Conservation (phyloP, 2,797 vertebrate species). For the Podargus strigoides region DNA sequence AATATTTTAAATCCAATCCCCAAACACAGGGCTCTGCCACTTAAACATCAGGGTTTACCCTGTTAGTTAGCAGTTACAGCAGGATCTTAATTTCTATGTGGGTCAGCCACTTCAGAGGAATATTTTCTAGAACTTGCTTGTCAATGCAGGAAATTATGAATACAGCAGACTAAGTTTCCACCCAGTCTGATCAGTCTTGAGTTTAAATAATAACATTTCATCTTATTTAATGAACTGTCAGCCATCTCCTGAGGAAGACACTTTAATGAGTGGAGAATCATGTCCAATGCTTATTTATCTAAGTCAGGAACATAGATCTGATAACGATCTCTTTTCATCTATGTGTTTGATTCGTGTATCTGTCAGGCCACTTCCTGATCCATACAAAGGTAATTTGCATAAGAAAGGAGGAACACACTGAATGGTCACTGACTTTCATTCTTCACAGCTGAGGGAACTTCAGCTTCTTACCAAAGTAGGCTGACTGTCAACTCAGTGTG, state of each 20-base stretch:
- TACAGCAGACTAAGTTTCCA: constrained; percentile 31
- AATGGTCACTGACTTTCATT: constrained; percentile 14
- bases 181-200: constrained; percentile 19
- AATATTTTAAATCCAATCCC: background rate
- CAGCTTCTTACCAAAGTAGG: background rate
- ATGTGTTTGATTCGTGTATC: background rate
- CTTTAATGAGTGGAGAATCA: constrained; percentile 56
- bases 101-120: background rate
- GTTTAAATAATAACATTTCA: constrained; percentile 63
- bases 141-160: constrained; percentile 13
- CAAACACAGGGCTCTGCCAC: background rate
- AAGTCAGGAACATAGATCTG: constrained; percentile 51
- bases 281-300: constrained; percentile 60
- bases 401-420: background rate
- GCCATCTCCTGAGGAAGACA: constrained; percentile 50
- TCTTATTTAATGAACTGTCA: constrained; percentile 66
- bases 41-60: background rate
- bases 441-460: background rate
- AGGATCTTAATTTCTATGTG: background rate
- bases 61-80: background rate
- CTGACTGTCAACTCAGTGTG: background rate
- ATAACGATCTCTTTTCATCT: constrained; percentile 39
- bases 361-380: constrained; percentile 36
- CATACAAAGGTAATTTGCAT: constrained; percentile 30
- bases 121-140: constrained; percentile 9